A percentile compares a stretch with the other conserved stretches of the same genome.
Evolutionary conservation across 1,140 invertebrate species (phyloP).

Genomic region (Nylanderia fulva): DNA sequence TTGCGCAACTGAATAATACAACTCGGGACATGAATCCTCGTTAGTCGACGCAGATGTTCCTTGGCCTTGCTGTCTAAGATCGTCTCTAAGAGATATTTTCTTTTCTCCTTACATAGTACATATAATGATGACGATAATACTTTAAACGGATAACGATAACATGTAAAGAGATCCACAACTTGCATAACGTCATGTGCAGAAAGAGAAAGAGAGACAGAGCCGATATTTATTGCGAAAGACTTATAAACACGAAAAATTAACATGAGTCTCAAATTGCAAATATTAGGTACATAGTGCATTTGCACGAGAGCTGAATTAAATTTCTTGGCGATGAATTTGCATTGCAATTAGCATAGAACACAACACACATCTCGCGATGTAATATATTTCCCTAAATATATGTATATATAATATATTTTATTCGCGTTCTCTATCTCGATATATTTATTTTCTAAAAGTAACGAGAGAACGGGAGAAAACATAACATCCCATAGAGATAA

Average conservation of each 20-base stretch:
- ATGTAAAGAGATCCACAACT: background rate
- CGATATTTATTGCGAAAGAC: background rate
- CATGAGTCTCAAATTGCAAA: background rate
- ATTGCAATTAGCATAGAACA: background rate
- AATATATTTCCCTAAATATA: background rate
- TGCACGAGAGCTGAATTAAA: background rate
- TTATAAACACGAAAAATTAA: background rate
- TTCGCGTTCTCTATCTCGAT: too few species aligned
- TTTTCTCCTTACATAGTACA: background rate
- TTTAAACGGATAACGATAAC: background rate
- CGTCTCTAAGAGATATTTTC: constrained; percentile 16
- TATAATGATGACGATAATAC: background rate
- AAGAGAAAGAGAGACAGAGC: background rate
- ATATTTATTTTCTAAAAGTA: too few species aligned
- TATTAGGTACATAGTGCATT: background rate
- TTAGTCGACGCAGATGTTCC: constrained; percentile 66
- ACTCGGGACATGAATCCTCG: constrained; percentile 67
- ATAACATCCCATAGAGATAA: constrained; percentile 3
- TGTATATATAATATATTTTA: too few species aligned
- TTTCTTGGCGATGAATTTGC: background rate
- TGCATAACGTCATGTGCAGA: background rate
- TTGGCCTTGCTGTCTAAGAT: constrained; percentile 15
- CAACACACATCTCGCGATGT: background rate
- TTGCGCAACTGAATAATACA: constrained; percentile 39
- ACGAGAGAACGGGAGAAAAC: background rate